Evolutionary conservation across 2,797 vertebrate species (phyloP).

Genomic region (Lateolabrax maculatus): DNA sequence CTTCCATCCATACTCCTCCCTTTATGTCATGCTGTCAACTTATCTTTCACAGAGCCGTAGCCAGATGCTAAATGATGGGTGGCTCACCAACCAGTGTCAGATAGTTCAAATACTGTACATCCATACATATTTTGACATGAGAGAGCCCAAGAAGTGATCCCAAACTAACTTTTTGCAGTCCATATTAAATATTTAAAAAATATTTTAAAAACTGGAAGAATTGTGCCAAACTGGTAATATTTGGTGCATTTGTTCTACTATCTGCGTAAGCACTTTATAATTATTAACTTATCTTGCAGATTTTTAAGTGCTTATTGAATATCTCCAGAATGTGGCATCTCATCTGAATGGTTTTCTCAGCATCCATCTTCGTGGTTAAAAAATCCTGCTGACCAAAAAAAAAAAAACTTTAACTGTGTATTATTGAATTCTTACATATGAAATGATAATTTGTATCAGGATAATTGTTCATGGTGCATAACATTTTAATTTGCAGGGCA

Average conservation of each 20-base stretch:
- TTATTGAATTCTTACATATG: not conserved
- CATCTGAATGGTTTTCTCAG: not conserved
- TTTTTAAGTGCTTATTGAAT: constrained; percentile 16
- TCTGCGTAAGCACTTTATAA: not conserved
- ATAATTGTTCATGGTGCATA: not conserved
- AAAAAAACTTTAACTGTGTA: not conserved
- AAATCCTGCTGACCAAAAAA: not conserved
- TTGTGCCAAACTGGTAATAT: not conserved
- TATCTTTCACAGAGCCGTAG: constrained; percentile 12
- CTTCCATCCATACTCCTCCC: constrained; percentile 31
- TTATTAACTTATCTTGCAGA: not conserved
- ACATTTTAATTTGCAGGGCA: constrained; percentile 14
- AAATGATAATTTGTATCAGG: not conserved
- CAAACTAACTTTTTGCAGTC: constrained; percentile 6
- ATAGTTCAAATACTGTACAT: not conserved
- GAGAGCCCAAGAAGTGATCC: not conserved
- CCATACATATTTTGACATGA: not conserved
- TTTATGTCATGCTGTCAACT: constrained; percentile 18
- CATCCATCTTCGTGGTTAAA: not conserved
- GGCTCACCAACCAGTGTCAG: constrained; percentile 33
- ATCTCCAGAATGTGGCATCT: not conserved
- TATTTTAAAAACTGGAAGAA: too few species aligned
- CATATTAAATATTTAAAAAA: not conserved
- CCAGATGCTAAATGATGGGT: constrained; percentile 44
- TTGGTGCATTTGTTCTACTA: not conserved